These are phyloP conservation scores for Chondrosia reniformis DNA, from an alignment of 37 sponge, comb jelly and placozoan species.

Conservation along the genomic window DNA sequence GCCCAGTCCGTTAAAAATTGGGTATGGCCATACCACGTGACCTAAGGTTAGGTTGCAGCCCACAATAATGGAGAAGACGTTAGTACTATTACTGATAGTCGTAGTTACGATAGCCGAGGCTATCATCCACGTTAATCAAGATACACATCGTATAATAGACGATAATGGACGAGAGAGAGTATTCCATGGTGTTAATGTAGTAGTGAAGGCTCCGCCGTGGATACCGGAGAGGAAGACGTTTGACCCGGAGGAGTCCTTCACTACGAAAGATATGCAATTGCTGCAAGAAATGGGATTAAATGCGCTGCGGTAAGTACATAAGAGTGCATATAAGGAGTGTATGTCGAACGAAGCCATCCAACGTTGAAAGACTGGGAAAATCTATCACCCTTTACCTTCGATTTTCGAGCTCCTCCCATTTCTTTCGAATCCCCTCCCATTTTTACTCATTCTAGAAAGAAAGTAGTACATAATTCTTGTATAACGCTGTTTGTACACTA, in stretches of 20 bases:
- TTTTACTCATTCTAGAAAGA: no score
- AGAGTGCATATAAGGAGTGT: background rate
- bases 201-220: constrained; percentile 85
- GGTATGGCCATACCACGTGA: background rate
- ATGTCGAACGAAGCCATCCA: no score
- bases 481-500: no score
- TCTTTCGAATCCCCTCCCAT: no score
- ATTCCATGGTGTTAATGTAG: constrained; percentile 88
- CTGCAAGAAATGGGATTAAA: constrained; percentile 70
- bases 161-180: constrained; percentile 57
- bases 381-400: no score
- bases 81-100: background rate
- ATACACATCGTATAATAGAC: constrained; percentile 62
- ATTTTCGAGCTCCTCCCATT: background rate
- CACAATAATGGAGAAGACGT: no score
- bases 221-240: constrained; percentile 57
- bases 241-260: constrained; percentile 65
- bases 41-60: background rate
- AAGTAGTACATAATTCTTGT: no score
- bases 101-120: background rate
- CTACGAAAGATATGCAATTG: constrained; percentile 69
- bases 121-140: constrained; percentile 53
- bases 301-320: constrained; percentile 53
- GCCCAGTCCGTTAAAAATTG: no score
- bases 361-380: no score